Evolutionary conservation across 2,888 invertebrate species (phyloP).

Genomic region (Anodontia alba): DNA sequence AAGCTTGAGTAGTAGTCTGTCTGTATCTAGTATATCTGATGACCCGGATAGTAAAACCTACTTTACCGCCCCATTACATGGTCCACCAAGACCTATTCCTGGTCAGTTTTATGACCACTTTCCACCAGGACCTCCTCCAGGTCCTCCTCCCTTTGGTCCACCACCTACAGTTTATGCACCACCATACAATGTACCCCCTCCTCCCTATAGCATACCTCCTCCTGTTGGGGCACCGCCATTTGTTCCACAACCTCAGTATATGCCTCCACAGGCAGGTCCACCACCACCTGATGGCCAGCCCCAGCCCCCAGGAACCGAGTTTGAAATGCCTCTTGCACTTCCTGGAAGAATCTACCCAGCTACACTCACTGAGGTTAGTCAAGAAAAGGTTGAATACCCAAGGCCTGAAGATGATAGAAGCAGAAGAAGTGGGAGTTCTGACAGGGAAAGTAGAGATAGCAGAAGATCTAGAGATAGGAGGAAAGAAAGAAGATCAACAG

Average conservation of each 20-base stretch:
- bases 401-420: constrained; percentile 24
- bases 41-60: constrained; percentile 53
- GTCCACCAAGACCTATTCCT: constrained; percentile 17
- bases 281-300: not conserved
- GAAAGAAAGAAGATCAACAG: constrained; percentile 4
- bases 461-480: constrained; percentile 13
- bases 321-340: constrained; percentile 20
- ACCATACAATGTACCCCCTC: constrained; percentile 37
- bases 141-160: constrained; percentile 27
- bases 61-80: constrained; percentile 49
- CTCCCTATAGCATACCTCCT: constrained; percentile 27
- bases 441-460: constrained; percentile 8
- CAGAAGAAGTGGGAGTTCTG: constrained; percentile 26
- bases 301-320: constrained; percentile 28
- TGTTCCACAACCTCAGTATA: not conserved
- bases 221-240: not conserved
- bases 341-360: constrained; percentile 4
- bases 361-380: not conserved
- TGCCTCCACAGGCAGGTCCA: not conserved
- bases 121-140: constrained; percentile 24
- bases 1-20: constrained; percentile 6
- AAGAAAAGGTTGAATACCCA: not conserved
- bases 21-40: constrained; percentile 33
- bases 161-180: constrained; percentile 23
- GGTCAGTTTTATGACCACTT: constrained; percentile 4